Conservation (phyloP, 2,888 invertebrate genomes). For the Drosophila multiciliata region DNA sequence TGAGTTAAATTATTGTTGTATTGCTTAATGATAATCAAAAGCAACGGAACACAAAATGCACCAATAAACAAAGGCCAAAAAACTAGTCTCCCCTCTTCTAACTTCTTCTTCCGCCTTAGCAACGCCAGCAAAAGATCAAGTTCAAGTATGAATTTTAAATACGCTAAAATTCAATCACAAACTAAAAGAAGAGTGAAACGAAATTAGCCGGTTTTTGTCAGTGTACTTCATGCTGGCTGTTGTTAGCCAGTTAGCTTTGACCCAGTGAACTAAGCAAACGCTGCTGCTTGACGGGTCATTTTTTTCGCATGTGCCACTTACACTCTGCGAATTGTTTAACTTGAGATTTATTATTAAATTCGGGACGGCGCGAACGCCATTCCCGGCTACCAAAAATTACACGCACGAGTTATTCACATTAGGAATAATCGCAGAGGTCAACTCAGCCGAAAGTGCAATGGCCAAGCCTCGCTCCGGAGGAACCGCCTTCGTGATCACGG, state of each 20-base stretch:
- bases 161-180: slow-evolving; percentile 3
- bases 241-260: slow-evolving; percentile 45
- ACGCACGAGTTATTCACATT: slow-evolving; percentile 78
- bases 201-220: neutral
- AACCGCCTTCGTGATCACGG: slow-evolving; percentile 78
- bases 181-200: slow-evolving; percentile 34
- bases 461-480: slow-evolving; percentile 73
- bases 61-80: slow-evolving; percentile 45
- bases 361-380: slow-evolving; percentile 76
- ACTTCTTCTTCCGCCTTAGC: slow-evolving; percentile 51
- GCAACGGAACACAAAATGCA: slow-evolving; percentile 52
- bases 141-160: slow-evolving; percentile 50
- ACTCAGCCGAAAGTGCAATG: slow-evolving; percentile 75
- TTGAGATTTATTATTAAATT: slow-evolving; percentile 35
- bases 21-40: slow-evolving; percentile 58
- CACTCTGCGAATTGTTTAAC: neutral
- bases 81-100: slow-evolving; percentile 39
- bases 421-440: slow-evolving; percentile 80
- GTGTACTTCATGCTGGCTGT: neutral
- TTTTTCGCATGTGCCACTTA: neutral
- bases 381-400: slow-evolving; percentile 78
- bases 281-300: neutral
- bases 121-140: slow-evolving; percentile 53
- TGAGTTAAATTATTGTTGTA: slow-evolving; percentile 60
- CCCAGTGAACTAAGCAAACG: slow-evolving; percentile 38